Evolutionary conservation across 2,797 vertebrate species (phyloP), one percentile per base, ranked within the genome.

Genomic region (Clarias pachynema): DNA sequence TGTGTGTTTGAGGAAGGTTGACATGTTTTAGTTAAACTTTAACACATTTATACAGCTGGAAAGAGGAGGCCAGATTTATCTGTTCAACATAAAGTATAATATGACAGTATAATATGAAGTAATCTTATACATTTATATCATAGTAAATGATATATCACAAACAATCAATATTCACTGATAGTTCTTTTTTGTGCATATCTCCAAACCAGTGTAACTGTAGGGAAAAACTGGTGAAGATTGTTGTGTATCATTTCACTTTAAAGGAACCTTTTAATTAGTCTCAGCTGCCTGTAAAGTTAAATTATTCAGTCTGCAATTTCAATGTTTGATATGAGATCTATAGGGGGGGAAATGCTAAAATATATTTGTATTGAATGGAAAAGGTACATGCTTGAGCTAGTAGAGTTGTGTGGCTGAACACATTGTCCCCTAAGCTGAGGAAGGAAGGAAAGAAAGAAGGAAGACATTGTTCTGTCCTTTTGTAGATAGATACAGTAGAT

Each of bases 221-320:
- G 34, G 34, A 24, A 40, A 70, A 22, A 9, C 24, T 37, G 22
- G 22, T 5, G 0, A 10, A 22, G 4, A 34, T 40, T 70, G 68
- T 70, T 70, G 68, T 70, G 68, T 44, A 72, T 72, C 69, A 72
- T 69, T 37, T 68, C 9, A 37, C 16, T 37, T 69, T 34, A 37
- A 37, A 72, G 37, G 37, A 14, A 44, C 40, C 69, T 37, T 20
- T 72, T 72, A 22, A 72, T 72, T 44, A 44, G 10, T 72, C 5
- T 24, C 24, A 9, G 18, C 37, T 72, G 22, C 22, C 69, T 72
- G 37, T 37, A 37, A 5, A 37, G 37, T 44, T 24, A 72, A 72
- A 72, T 72, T 72, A 44, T 37, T n/a, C 37, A 24, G 20, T 24
- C 37, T 24, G 22, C 22, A 72, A 72, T 72, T 44, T n/a, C 22